Percentiles rank a stretch among this genome's conserved stretches.
Conservation (phyloP, 2,797 vertebrate genomes). For the Erithacus rubecula region DNA sequence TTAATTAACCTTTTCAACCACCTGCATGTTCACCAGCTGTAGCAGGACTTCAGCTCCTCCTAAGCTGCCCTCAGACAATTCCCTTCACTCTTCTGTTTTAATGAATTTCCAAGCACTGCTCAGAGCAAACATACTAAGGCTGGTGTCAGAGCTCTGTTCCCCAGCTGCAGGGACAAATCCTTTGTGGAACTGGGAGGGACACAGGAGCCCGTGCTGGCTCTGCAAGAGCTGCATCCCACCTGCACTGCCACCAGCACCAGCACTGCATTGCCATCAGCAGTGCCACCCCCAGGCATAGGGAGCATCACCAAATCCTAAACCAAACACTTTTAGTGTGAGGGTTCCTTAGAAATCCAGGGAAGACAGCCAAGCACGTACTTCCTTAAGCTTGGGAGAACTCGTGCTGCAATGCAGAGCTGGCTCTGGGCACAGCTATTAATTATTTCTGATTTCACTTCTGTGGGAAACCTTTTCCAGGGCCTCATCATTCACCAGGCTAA, state of each 20-base stretch:
- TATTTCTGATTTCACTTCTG: neutral
- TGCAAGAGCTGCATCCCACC: rapidly evolving
- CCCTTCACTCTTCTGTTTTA: neutral
- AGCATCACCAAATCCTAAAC: neutral
- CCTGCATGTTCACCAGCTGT: neutral
- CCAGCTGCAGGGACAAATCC: neutral
- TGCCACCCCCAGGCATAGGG: rapidly evolving
- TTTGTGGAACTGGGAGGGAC: rapidly evolving
- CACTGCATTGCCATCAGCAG: rapidly evolving
- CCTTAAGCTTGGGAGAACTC: neutral
- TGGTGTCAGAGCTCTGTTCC: neutral
- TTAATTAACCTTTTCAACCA: neutral
- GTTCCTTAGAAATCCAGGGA: neutral
- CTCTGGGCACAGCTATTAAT: neutral
- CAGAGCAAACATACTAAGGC: neutral
- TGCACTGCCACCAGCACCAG: rapidly evolving
- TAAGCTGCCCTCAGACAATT: neutral
- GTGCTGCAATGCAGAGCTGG: constrained; percentile 45
- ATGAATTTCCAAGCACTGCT: neutral
- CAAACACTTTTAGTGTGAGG: neutral
- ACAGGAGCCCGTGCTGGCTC: rapidly evolving
- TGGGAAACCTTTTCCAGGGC: neutral
- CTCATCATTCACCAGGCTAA: neutral
- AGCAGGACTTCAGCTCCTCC: neutral
- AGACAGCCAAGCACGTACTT: neutral